Base-by-base conservation (phyloP, 2,797 vertebrate species). In the Yasuhikotakia modesta region DNA sequence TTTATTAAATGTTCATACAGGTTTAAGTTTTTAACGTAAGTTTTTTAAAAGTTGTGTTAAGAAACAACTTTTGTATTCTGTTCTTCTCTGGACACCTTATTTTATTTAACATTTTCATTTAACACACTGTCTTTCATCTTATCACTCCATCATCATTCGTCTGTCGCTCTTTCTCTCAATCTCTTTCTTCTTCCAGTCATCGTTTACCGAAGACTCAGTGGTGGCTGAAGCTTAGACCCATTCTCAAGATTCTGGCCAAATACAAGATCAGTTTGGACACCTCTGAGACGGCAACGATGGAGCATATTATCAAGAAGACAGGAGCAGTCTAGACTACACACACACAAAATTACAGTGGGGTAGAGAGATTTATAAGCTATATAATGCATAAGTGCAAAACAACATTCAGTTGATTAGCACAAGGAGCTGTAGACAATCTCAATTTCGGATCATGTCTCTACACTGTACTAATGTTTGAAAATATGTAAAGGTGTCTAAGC, bases 211-310 rank as follows among this genome's bases (percentile, higher is more conserved):
- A 91, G 87, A 87, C 93, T 27, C 92, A 97, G 89, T 99, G 97
- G 96, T 98, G 97, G 97, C 87, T 98, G 80, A 97, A 92, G 84
- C 94, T 99, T 71, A 92, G 96, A 22, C 96, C 96, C 79, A 95
- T 99, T 88, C 93, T 98, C 78, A 99, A 99, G 89, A 95, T 99
- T 85, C 88, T 99, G 82, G 97, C 96, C 85, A 97, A 97, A 86
- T 98, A 99, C 14, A 85, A 95, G 85, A 95, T 95, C 43, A 92
- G 90, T 78, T 84, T 97, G 83, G 96, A 98, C 84, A 96, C 94
- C 1, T 93, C 94, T 0, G 96, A 98, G 69, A 92, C 86, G 0
- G 90, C 95, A 0, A 91, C 94, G 78, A 88, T 99, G 86, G 97
- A 98, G 87, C 96, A 96, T 50, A 76, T 98, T 79, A 91, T 90